Conservation (phyloP, 2,113 vertebrate genomes). For the Pteruthius melanotis region DNA sequence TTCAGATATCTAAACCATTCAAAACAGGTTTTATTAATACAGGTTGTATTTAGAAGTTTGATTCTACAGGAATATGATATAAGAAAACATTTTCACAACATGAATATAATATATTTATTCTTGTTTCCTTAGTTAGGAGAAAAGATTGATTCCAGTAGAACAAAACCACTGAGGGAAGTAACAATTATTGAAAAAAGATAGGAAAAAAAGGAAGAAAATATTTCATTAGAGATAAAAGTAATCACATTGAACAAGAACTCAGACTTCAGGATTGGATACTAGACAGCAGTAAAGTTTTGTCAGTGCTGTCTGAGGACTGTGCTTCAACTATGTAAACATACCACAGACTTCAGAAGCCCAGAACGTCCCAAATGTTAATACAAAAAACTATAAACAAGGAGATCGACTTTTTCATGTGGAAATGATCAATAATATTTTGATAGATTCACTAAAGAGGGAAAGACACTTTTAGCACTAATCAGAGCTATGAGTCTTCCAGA, state of each 20-base stretch:
- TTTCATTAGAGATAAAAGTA: neutral
- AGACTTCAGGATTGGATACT: neutral
- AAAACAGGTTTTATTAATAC: neutral
- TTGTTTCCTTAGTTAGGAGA: neutral
- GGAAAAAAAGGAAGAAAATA: neutral
- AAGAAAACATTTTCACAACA: neutral
- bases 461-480: neutral
- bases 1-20: neutral
- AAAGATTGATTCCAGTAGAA: neutral
- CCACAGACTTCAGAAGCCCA: neutral
- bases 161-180: neutral
- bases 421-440: neutral
- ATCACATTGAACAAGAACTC: neutral
- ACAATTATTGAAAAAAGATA: neutral
- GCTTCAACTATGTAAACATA: neutral
- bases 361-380: neutral
- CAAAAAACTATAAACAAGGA: accelerated
- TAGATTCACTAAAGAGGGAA: neutral
- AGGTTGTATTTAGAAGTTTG: neutral
- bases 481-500: neutral
- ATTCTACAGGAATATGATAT: neutral
- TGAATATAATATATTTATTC: neutral
- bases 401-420: neutral
- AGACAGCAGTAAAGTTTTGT: neutral
- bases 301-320: neutral